phyloP scores from a whole-genome alignment of 2,888 invertebrate genomes.

The Nephrotoma appendiculata region DNA sequence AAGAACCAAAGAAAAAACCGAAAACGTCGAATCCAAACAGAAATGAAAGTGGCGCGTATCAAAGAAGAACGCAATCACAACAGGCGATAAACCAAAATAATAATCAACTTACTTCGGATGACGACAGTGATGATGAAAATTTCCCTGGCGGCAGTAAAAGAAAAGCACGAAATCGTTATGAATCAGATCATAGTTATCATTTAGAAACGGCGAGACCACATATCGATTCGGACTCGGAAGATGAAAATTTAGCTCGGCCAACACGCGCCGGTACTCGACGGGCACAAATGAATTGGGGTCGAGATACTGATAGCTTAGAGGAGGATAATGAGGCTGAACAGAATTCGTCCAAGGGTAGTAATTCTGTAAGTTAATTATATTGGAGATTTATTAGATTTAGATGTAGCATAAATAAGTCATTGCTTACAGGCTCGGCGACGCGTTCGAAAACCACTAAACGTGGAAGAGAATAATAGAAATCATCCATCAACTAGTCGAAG shows the following conservation, averaged over 20 bases:
- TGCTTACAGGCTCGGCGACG: not conserved
- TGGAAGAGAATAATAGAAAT: not conserved
- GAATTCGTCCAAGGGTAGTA: not conserved
- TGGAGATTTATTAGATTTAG: not conserved
- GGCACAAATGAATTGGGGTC: conserved; percentile 27
- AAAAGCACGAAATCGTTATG: conserved; percentile 18
- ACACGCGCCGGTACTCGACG: conserved; percentile 27
- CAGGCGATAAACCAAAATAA: conserved; percentile 14
- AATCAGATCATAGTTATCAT: conserved; percentile 32
- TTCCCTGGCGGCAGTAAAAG: not conserved
- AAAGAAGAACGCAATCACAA: not conserved
- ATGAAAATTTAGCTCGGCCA: conserved; percentile 21
- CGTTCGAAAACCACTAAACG: not conserved
- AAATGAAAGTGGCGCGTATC: conserved; percentile 8
- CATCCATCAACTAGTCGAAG: not conserved
- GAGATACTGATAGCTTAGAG: conserved; percentile 21
- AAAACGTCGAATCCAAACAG: conserved; percentile 14
- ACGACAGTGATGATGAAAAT: conserved; percentile 11
- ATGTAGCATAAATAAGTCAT: not conserved
- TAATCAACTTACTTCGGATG: conserved; percentile 18
- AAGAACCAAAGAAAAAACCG: conserved; percentile 7
- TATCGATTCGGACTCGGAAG: conserved; percentile 24
- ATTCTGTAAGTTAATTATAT: not conserved
- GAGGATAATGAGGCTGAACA: conserved; percentile 20
- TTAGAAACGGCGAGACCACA: conserved; percentile 19